Evolutionary conservation across 1,140 invertebrate genomes (phyloP).

Genomic region (Diploscapter pachys): DNA sequence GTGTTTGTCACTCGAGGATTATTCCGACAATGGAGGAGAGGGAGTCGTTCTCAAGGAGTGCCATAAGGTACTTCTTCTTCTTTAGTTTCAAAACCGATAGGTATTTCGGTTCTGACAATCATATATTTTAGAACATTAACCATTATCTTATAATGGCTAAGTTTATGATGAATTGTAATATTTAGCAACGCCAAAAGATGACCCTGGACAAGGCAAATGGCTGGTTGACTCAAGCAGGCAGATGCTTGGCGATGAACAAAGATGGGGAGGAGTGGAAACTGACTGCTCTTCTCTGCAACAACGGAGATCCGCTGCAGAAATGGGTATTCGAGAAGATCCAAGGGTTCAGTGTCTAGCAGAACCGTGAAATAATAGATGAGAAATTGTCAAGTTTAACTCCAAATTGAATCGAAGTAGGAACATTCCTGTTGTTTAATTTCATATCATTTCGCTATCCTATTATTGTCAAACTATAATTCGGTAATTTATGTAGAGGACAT

Average conservation of each 20-base stretch:
- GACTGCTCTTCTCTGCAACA: slow-evolving; percentile 38
- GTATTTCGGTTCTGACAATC: not conserved
- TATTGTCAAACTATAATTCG: too few species aligned
- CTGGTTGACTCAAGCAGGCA: slow-evolving; percentile 76
- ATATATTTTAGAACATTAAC: not conserved
- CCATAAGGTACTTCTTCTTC: not conserved
- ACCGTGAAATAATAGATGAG: too few species aligned
- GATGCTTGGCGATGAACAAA: slow-evolving; percentile 73
- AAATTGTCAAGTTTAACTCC: too few species aligned
- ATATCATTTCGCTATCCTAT: too few species aligned
- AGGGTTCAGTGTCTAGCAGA: too few species aligned
- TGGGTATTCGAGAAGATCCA: slow-evolving; percentile 40
- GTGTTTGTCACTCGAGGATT: not conserved
- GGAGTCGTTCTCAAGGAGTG: not conserved
- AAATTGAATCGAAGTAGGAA: too few species aligned
- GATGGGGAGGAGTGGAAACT: slow-evolving; percentile 15
- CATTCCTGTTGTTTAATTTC: too few species aligned
- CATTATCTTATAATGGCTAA: too few species aligned
- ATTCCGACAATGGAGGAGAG: not conserved
- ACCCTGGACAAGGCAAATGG: slow-evolving; percentile 25
- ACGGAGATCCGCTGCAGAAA: slow-evolving; percentile 35
- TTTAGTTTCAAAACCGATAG: not conserved
- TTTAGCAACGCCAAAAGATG: not conserved
- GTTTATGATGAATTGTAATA: not conserved
- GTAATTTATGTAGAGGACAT: too few species aligned